Conservation (phyloP, 2,113 vertebrate species). For the Ptychochromis oligacanthus region DNA sequence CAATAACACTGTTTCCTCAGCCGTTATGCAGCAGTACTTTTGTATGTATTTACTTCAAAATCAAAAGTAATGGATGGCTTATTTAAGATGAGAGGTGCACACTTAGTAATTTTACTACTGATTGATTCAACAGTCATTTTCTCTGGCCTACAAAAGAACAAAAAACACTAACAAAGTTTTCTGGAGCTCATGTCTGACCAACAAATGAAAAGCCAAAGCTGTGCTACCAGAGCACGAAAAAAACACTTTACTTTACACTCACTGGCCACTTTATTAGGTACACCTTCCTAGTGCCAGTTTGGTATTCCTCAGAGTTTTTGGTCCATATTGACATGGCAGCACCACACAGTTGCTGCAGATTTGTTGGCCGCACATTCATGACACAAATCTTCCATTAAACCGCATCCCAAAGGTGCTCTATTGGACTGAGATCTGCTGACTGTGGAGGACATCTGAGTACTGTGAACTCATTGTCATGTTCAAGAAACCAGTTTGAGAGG, state of each 20-base stretch:
- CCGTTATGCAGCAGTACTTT: neutral
- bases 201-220: neutral
- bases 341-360: neutral
- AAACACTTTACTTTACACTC: neutral
- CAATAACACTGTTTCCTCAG: neutral
- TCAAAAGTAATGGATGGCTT: neutral
- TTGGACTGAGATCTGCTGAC: neutral
- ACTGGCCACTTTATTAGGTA: neutral
- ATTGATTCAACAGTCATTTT: accelerated
- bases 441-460: accelerated
- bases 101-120: neutral
- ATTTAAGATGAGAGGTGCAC: neutral
- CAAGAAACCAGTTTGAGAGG: neutral
- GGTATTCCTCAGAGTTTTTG: neutral
- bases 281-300: accelerated
- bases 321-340: neutral
- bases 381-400: no score
- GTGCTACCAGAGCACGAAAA: neutral
- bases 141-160: neutral
- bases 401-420: accelerated
- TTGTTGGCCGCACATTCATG: no score
- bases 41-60: neutral
- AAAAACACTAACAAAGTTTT: neutral
- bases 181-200: neutral
- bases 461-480: neutral